These are phyloP conservation scores for Aldrovandia affinis DNA, from an alignment of 2,797 vertebrate genomes.

Conservation along the genomic window DNA sequence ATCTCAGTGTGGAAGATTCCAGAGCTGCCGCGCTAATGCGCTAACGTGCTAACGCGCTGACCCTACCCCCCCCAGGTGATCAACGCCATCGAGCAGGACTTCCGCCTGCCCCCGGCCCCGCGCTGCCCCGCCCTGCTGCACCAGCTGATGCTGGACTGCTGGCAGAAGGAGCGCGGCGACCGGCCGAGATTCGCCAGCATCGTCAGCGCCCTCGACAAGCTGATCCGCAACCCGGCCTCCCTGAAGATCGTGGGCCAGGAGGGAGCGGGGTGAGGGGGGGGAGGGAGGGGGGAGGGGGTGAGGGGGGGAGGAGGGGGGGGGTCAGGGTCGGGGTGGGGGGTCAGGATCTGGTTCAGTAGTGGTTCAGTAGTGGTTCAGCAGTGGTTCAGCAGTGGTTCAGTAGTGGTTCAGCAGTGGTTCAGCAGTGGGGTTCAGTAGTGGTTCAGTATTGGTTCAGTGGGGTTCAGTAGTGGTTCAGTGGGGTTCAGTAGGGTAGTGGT, in stretches of 20 bases:
- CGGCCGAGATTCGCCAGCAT: conserved; percentile 70
- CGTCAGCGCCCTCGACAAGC: conserved; percentile 81
- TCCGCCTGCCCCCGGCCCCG: conserved; percentile 89
- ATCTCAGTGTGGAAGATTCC: background rate
- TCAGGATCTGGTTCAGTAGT: no score
- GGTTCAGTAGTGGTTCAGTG: no score
- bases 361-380: no score
- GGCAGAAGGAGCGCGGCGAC: conserved; percentile 86
- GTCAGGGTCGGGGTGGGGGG: no score
- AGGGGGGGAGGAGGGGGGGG: no score
- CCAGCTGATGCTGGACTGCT: conserved; percentile 91
- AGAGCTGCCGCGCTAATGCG: background rate
- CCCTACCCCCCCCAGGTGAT: conserved; percentile 71
- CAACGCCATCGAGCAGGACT: conserved; percentile 91
- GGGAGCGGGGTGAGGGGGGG: conserved; percentile 66
- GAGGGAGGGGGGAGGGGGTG: no score
- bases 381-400: no score
- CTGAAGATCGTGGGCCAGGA: conserved; percentile 75
- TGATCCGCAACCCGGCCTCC: conserved; percentile 86
- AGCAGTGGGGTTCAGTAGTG: background rate
- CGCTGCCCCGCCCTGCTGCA: conserved; percentile 86
- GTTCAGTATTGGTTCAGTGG: background rate
- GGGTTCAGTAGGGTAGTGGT: no score
- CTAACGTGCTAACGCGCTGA: no score
- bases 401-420: no score